Evolutionary conservation across 1,140 invertebrate genomes (phyloP).

Genomic region (Drosophila eugracilis): DNA sequence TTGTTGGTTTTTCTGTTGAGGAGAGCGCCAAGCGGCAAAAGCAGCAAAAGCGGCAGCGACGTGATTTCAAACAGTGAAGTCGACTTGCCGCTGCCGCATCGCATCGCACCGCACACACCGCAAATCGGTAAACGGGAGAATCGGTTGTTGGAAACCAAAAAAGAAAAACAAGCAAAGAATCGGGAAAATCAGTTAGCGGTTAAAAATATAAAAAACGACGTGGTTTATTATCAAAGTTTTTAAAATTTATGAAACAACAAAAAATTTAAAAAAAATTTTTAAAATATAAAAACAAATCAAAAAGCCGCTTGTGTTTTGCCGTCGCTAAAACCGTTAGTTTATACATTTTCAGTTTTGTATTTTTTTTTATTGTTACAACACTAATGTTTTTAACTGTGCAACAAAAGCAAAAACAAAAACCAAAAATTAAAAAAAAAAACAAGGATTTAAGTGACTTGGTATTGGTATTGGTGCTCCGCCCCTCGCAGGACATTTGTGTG

Average conservation of each 20-base stretch:
- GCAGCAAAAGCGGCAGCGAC: conserved; percentile 53
- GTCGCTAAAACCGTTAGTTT: conserved; percentile 38
- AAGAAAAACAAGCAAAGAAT: conserved; percentile 11
- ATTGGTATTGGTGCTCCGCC: conserved; percentile 29
- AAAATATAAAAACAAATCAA: neutral
- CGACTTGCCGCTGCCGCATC: conserved; percentile 71
- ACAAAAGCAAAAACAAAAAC: neutral
- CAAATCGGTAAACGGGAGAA: conserved; percentile 50
- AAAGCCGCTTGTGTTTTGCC: conserved; percentile 29
- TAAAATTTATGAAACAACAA: no score
- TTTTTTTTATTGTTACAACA: conserved; percentile 36
- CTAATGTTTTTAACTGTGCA: conserved; percentile 47
- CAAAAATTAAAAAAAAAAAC: neutral
- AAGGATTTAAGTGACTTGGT: conserved; percentile 8
- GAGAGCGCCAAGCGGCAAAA: conserved; percentile 23
- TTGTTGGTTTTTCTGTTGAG: conserved; percentile 1
- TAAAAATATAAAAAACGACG: neutral
- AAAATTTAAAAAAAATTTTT: neutral
- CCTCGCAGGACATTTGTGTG: conserved; percentile 34
- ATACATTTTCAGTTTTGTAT: conserved; percentile 25
- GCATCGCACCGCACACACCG: conserved; percentile 59
- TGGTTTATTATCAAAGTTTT: neutral
- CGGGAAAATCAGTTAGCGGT: conserved; percentile 12
- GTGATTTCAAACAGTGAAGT: conserved; percentile 76
- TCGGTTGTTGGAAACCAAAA: neutral